Evolutionary conservation across 1,140 invertebrate genomes (phyloP), one percentile per base, ranked within the genome.

Genomic region (Danaus melanippus): DNA sequence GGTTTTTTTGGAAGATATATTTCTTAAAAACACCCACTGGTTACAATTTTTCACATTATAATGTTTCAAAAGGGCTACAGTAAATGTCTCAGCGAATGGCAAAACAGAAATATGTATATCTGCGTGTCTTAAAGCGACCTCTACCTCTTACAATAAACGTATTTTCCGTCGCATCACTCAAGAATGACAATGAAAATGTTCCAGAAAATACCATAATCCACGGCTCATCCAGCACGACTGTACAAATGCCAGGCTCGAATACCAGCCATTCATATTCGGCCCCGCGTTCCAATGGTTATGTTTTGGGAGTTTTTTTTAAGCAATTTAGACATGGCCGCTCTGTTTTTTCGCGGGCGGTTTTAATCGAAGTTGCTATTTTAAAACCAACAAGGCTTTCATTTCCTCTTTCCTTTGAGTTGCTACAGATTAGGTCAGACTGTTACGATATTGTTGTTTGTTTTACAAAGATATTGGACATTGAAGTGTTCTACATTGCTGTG

Each of bases 281-380:
- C 73, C 71, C 55, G 70, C 67, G 57, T 74, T 78, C 60, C 76
- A 69, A 61, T 67, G 74, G 76, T 80, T 83, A 78, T 66, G 62
- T 63, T 70, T 72, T 72, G 62, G 59, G 64, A 51, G 66, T 76
- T 78, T 78, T 79, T 76, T 79, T 66, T 63, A 60, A 69, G 71
- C 76, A 79, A 79, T 79, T 76, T 73, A 62, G 68, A 42, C 46
- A 58, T 62, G 55, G 58, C 63, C 62, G 71, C 66, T n/a, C 40
- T 46, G 49, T 50, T 50, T 40, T 77, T 81, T 79, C 77, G 76
- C 50, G 71, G 75, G 66, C 70, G 69, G 71, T 76, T 76, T 83
- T 76, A 78, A 80, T 79, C 73, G 71, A 67, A 78, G 76, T 74
- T 74, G 70, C 78, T 67, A 74, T 76, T 76, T 75, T 58, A 68